Evolutionary conservation across 2,888 invertebrate genomes (phyloP).

Genomic region (Horisme vitalbata): DNA sequence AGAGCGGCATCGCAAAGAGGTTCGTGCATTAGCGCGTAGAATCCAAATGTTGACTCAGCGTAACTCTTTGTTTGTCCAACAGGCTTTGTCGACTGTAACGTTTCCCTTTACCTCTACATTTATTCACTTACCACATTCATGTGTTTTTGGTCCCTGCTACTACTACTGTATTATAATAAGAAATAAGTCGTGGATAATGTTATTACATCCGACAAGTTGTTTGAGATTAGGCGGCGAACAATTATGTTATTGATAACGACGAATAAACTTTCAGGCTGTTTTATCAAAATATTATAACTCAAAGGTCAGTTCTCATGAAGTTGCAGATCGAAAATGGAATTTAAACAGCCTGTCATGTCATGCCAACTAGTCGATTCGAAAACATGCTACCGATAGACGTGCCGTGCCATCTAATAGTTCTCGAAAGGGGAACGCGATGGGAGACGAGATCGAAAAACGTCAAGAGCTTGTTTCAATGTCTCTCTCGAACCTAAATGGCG

Average conservation of each 20-base stretch:
- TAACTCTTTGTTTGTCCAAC: slow-evolving; percentile 63
- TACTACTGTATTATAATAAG: slow-evolving; percentile 1
- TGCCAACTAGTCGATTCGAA: slow-evolving; percentile 35
- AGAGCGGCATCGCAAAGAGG: slow-evolving; percentile 41
- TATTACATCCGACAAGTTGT: slow-evolving; percentile 3
- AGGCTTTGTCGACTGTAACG: slow-evolving; percentile 58
- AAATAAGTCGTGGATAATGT: slow-evolving; percentile 4
- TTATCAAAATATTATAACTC: slow-evolving; percentile 37
- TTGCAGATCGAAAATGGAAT: slow-evolving; percentile 44
- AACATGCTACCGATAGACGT: slow-evolving; percentile 34
- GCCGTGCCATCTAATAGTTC: slow-evolving; percentile 34
- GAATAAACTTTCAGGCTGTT: slow-evolving; percentile 39
- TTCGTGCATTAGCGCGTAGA: slow-evolving; percentile 65
- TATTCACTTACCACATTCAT: slow-evolving; percentile 38
- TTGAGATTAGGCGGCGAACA: slow-evolving; percentile 3
- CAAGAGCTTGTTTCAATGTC: slow-evolving; percentile 42
- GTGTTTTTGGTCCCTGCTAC: slow-evolving; percentile 37
- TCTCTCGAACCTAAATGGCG: slow-evolving; percentile 40
- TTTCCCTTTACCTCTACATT: slow-evolving; percentile 54
- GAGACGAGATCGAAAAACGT: slow-evolving; percentile 31
- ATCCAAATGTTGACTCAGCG: slow-evolving; percentile 61
- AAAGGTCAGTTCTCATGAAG: slow-evolving; percentile 35
- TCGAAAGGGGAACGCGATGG: slow-evolving; percentile 32
- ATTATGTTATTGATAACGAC: slow-evolving; percentile 14
- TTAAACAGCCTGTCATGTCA: slow-evolving; percentile 32